These are phyloP conservation scores for Anabacerthia variegaticeps DNA, from an alignment of 2,797 vertebrate species.

Conservation along the genomic window DNA sequence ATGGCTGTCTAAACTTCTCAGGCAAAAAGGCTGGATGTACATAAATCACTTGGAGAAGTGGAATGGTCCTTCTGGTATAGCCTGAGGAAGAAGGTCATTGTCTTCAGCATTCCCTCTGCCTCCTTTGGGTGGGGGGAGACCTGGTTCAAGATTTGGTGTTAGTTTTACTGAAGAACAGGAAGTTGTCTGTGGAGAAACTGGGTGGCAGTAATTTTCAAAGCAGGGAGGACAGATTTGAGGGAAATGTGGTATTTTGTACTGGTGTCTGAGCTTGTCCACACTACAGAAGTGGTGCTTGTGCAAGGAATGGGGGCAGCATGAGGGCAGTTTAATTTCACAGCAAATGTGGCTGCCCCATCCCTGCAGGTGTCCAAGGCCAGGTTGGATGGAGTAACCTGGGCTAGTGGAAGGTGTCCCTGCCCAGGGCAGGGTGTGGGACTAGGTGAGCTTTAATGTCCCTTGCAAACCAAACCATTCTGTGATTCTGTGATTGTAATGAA, in stretches of 20 bases:
- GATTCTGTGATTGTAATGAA: neutral
- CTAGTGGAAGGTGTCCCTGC: neutral
- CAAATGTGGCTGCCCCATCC: neutral
- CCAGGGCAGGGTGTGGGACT: neutral
- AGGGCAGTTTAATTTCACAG: neutral
- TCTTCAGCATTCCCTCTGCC: neutral
- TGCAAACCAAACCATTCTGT: fast-evolving
- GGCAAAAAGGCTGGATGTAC: neutral
- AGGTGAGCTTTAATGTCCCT: neutral
- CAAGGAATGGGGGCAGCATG: fast-evolving
- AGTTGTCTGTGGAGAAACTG: neutral
- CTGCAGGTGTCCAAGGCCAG: neutral
- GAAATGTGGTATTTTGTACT: neutral
- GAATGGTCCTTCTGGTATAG: neutral
- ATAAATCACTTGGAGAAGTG: neutral
- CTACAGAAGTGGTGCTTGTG: neutral
- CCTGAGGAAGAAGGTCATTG: neutral
- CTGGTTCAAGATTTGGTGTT: neutral
- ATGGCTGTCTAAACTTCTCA: neutral
- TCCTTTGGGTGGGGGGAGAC: neutral
- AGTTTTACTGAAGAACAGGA: neutral
- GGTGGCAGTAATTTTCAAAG: neutral
- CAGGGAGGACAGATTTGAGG: neutral
- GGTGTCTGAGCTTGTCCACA: neutral
- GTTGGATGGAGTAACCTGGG: neutral